Evolutionary conservation across 37 sponge, comb jelly and placozoan species (phyloP).

Genomic region (Spongilla lacustris): DNA sequence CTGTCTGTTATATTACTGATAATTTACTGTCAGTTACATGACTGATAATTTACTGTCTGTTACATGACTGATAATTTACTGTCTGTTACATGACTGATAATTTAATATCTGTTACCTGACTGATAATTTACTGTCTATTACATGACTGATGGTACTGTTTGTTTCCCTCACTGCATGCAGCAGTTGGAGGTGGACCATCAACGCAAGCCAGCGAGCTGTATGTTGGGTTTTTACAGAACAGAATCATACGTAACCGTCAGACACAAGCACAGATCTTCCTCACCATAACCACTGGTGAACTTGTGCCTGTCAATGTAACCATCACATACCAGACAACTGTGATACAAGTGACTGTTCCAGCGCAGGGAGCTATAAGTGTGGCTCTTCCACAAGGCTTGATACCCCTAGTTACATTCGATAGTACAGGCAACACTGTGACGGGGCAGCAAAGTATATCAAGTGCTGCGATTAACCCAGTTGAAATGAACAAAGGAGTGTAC

Average conservation of each 20-base stretch:
- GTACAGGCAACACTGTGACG: not conserved
- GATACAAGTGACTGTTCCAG: not conserved
- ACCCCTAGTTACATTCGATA: not conserved
- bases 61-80: too few species aligned
- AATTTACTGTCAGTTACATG: too few species aligned
- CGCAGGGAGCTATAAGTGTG: not conserved
- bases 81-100: too few species aligned
- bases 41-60: too few species aligned
- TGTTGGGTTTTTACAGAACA: not conserved
- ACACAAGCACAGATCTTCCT: not conserved
- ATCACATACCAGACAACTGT: not conserved
- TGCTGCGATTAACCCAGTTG: not conserved
- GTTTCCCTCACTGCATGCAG: not conserved
- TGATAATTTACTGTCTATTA: too few species aligned
- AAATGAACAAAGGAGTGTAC: not conserved
- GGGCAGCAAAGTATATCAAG: too few species aligned
- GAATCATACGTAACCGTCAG: not conserved
- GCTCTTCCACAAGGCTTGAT: not conserved
- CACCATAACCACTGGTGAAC: not conserved
- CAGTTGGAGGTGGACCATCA: not conserved
- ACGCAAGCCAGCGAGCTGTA: not conserved
- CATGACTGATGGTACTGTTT: too few species aligned
- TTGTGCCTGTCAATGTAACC: not conserved
- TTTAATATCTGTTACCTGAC: too few species aligned
- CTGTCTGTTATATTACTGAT: too few species aligned